Evolutionary conservation across 2,113 vertebrate species (phyloP).

Genomic region (Bambusicola thoracicus): DNA sequence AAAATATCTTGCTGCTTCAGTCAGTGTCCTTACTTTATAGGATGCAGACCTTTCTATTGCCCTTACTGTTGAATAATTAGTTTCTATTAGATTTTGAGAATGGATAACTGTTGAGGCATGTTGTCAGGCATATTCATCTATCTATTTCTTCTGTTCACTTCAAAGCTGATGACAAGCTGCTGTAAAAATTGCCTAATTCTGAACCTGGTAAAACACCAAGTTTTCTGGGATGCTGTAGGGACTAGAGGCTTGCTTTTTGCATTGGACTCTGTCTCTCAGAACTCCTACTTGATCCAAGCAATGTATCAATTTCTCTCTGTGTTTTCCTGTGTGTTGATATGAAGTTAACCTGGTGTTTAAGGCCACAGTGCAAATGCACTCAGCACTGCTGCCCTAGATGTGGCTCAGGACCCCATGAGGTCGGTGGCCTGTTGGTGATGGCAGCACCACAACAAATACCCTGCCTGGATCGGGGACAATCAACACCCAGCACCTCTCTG

Average conservation of each 20-base stretch:
- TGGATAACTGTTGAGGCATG: slow-evolving; percentile 55
- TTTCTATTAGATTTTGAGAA: slow-evolving; percentile 48
- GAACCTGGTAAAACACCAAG: background rate
- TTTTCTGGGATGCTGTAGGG: background rate
- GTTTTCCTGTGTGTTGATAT: rapidly evolving
- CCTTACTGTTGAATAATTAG: slow-evolving; percentile 64
- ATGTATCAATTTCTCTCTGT: no score
- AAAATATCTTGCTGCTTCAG: background rate
- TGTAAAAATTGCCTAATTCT: background rate
- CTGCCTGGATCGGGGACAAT: background rate
- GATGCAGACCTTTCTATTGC: slow-evolving; percentile 70
- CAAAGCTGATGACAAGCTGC: background rate
- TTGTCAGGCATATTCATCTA: slow-evolving; percentile 24
- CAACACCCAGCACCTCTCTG: rapidly evolving
- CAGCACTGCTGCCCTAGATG: background rate
- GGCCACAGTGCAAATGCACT: background rate
- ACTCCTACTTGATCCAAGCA: background rate
- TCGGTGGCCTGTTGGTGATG: background rate
- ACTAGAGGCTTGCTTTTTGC: background rate
- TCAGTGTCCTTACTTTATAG: background rate
- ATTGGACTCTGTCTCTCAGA: background rate
- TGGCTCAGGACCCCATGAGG: background rate
- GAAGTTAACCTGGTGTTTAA: background rate
- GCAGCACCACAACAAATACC: rapidly evolving
- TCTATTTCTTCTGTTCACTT: background rate